phyloP scores from a whole-genome alignment of 2,888 invertebrate species.

The Stenichneumon culpator region DNA sequence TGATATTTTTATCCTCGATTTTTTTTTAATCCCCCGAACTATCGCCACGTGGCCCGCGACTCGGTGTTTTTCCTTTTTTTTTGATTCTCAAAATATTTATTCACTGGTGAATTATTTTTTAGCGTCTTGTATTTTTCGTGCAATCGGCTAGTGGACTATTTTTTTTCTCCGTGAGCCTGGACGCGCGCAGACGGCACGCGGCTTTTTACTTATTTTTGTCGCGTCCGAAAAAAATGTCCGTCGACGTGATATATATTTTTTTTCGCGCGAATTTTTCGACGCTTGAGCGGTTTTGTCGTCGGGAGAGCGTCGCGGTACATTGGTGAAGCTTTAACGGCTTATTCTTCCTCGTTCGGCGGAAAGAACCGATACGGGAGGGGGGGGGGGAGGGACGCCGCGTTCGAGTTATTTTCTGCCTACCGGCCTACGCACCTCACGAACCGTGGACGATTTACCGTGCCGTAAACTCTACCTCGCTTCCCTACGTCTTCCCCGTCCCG shows the following conservation, averaged over 20 bases:
- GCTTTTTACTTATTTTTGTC: background rate
- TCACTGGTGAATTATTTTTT: slow-evolving; percentile 1
- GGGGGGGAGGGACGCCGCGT: slow-evolving; percentile 75
- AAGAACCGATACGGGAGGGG: slow-evolving; percentile 54
- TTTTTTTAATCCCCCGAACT: slow-evolving; percentile 18
- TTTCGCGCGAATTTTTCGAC: background rate
- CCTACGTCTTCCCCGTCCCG: slow-evolving; percentile 73
- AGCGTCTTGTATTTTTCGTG: background rate
- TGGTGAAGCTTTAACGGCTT: slow-evolving; percentile 45
- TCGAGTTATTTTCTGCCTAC: slow-evolving; percentile 73
- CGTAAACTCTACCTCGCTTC: slow-evolving; percentile 52
- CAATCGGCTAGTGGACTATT: background rate
- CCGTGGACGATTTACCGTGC: slow-evolving; percentile 76
- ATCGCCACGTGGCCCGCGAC: slow-evolving; percentile 57
- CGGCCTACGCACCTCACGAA: slow-evolving; percentile 70
- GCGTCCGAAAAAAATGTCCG: background rate
- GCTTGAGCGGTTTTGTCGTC: background rate
- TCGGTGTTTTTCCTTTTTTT: slow-evolving; percentile 28
- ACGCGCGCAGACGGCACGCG: slow-evolving; percentile 1
- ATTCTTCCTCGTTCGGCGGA: slow-evolving; percentile 40
- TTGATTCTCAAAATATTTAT: slow-evolving; percentile 2
- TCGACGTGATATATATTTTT: background rate
- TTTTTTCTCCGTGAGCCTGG: background rate
- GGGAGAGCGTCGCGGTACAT: slow-evolving; percentile 1
- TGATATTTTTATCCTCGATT: slow-evolving; percentile 29